Base-by-base conservation (phyloP, 2,888 invertebrate species). In the Caenorhabditis sinica region DNA sequence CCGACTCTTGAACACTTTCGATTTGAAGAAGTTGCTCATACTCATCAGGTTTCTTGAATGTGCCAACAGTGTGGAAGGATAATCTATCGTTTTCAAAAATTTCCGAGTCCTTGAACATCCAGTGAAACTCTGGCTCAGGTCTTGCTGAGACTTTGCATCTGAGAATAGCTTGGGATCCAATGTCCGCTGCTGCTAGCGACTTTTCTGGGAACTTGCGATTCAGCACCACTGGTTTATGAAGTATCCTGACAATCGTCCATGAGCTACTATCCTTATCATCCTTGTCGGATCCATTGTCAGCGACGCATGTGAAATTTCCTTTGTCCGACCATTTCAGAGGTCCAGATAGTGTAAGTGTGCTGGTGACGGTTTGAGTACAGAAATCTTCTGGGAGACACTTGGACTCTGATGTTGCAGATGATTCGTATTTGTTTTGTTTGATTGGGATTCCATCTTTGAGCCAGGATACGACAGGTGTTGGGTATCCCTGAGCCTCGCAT, bases 261-360 rank as follows among this genome's bases (percentile, higher is more conserved):
- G 87, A 88, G 11, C 84, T 84, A 11, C 74, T 53, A 8, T 36
- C 33, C n/a, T 65, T 65, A 3, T 49, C n/a, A 9, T 17, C 33
- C 20, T 49, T 66, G 2, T 96, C 96, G 4, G 83, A 86, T 17
- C 95, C 95, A 93, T 97, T 97, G 93, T 95, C 95, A 20, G 97
- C 97, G 91, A 96, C 95, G 93, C 97, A 97, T 0, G 97, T 96
- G 94, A 97, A 97, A 94, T 97, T 97, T 33, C 97, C 97, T 91
- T 97, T 96, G 93, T 97, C 97, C 76, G 95, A 95, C 93, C 96
- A 95, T 5, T 95, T 96, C n/a, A 97, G 96, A 88, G 87, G 80
- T 25, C 86, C 80, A 8, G 71, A 60, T 51, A 91, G 88, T 33
- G 71, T 60, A 11, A 92, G 82, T 9, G 86, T 84, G 33, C 90